Base-by-base conservation (phyloP, 1,140 invertebrate genomes). In the Macrobrachium nipponense region DNA sequence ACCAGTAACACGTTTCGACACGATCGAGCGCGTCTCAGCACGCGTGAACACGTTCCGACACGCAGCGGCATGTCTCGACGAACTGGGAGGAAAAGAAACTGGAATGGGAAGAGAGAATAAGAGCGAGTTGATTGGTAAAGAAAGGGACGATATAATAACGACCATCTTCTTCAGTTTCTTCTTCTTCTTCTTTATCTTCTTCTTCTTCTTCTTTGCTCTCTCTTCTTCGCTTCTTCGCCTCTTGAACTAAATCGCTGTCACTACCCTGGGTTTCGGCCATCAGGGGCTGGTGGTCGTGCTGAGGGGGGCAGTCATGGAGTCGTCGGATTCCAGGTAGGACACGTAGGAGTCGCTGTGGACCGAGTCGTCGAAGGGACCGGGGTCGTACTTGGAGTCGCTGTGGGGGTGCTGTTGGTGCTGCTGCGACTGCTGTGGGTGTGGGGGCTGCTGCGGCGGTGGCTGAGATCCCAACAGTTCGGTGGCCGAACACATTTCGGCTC, bases 251-350 rank as follows among this genome's bases (percentile, higher is more conserved):
- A 44, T 73, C 59, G 79, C 60, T 11, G 76, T 62, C 61, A 76
- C 77, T 64, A 85, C 73, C 75, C 77, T 58, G 17, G n/a, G 2
- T 23, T 75, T 62, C 43, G 79, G 58, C 36, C 82, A 87, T 88
- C 89, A 88, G 78, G 87, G 87, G 62, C 89, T 88, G 59, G 89
- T 88, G 73, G 85, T 89, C 43, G 87, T 75, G 62, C 83, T 83
- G 7, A 88, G 59, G 6, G 88, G 88, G 18, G 87, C 82, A 44
- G 88, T 80, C 87, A 87, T 88, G 23, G 87, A 84, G 87, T 89
- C 88, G 80, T 89, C 88, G 17, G 76, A 82, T 68, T 89, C 87
- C n/a, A 89, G 72, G 78, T 88, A 88, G n/a, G 89, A 89, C 70
- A 89, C 87, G 80, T 88, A 89, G 78, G 85, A 88, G 62, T 88